phyloP scores from a whole-genome alignment of 2,113 vertebrate species.

The Melanotaenia duboulayi region DNA sequence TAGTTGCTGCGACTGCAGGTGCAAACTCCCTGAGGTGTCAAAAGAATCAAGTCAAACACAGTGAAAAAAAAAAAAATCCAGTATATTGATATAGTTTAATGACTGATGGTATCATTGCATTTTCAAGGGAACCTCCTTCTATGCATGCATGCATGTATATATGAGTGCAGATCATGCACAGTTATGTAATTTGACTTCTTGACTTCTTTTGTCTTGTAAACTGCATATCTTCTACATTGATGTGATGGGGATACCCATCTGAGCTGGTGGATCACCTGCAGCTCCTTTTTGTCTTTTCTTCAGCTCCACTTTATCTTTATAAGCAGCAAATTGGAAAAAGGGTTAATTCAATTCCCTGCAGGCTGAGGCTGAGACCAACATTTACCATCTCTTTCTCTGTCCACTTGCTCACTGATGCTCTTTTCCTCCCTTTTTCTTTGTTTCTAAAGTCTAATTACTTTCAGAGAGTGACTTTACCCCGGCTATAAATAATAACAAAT shows the following conservation, averaged over 20 bases:
- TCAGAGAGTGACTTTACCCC: conserved; percentile 65
- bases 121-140: not conserved
- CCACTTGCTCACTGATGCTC: conserved; percentile 3
- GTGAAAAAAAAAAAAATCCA: conserved; percentile 35
- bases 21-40: conserved; percentile 29
- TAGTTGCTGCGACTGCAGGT: conserved; percentile 29
- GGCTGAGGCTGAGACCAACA: conserved; percentile 59
- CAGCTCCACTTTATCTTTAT: conserved; percentile 74
- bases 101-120: conserved; percentile 30
- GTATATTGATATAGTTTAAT: conserved; percentile 39
- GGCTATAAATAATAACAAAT: conserved; percentile 78
- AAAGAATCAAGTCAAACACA: conserved; percentile 31
- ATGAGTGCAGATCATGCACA: not conserved
- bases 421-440: conserved; percentile 46
- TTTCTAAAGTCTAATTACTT: conserved; percentile 75
- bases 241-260: conserved; percentile 28
- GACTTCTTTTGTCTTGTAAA: conserved; percentile 14
- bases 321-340: conserved; percentile 70
- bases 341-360: conserved; percentile 74
- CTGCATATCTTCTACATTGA: not conserved
- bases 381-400: conserved; percentile 40
- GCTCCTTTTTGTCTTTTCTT: conserved; percentile 48
- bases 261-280: conserved; percentile 37
- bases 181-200: not conserved
- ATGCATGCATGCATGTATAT: not conserved